Evolutionary conservation across 2,797 vertebrate species (phyloP).

Genomic region (Chelonia mydas): DNA sequence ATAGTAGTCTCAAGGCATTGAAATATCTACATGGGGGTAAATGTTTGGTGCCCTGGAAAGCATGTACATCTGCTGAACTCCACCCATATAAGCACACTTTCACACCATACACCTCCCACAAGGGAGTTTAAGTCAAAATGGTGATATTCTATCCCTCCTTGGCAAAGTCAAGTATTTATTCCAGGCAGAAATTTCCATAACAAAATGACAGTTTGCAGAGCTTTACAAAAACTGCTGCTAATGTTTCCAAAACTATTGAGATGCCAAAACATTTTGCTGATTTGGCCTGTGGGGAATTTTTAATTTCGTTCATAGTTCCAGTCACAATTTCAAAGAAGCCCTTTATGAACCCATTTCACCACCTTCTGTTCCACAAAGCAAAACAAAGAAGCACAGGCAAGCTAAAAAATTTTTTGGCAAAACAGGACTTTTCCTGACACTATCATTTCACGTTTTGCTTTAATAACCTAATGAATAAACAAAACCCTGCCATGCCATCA

Average conservation of each 20-base stretch:
- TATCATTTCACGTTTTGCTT: background rate
- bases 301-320: background rate
- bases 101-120: background rate
- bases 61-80: background rate
- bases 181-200: background rate
- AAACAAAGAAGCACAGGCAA: background rate
- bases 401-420: background rate
- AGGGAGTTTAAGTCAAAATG: background rate
- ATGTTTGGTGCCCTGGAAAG: background rate
- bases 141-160: background rate
- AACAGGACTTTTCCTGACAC: accelerated
- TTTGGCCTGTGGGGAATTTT: background rate
- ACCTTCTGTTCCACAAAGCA: background rate
- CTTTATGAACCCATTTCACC: background rate
- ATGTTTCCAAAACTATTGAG: background rate
- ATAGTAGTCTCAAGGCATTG: background rate
- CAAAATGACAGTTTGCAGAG: background rate
- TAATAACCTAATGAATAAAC: background rate
- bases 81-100: background rate
- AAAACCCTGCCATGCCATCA: accelerated
- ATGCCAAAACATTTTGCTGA: background rate
- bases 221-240: background rate
- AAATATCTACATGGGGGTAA: background rate
- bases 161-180: background rate
- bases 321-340: background rate